A percentile compares a stretch with the other conserved stretches of the same genome.
These are phyloP conservation scores for Drosophila gunungcola DNA, from an alignment of 1,140 invertebrate species.

Conservation along the genomic window DNA sequence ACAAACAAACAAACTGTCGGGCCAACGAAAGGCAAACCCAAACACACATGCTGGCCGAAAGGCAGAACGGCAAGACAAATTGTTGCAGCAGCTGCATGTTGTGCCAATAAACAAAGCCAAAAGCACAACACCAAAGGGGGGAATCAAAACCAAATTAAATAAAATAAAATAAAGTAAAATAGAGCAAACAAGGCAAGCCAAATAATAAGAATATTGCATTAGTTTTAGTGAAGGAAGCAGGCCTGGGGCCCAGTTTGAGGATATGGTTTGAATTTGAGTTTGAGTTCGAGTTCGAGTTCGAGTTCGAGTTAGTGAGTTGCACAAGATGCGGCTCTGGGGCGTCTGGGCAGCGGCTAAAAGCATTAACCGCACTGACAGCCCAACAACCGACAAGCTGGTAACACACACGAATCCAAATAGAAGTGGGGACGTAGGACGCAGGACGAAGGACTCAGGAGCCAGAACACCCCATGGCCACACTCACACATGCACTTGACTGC, in stretches of 20 bases:
- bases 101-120: slow-evolving; percentile 71
- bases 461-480: slow-evolving; percentile 12
- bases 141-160: slow-evolving; percentile 79
- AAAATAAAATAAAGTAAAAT: slow-evolving; percentile 57
- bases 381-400: slow-evolving; percentile 54
- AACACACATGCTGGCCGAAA: slow-evolving; percentile 47
- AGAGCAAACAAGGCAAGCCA: slow-evolving; percentile 63
- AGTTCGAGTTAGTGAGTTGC: not conserved
- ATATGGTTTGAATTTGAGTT: not conserved
- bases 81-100: slow-evolving; percentile 77
- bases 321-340: slow-evolving; percentile 2
- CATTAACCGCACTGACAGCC: slow-evolving; percentile 75
- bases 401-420: slow-evolving; percentile 57
- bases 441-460: slow-evolving; percentile 6
- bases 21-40: slow-evolving; percentile 41
- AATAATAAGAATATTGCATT: slow-evolving; percentile 83
- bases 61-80: slow-evolving; percentile 69
- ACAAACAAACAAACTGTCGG: slow-evolving; percentile 26
- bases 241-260: slow-evolving; percentile 12
- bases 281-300: not conserved
- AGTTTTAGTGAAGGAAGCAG: slow-evolving; percentile 34
- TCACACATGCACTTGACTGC: slow-evolving; percentile 69
- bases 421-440: slow-evolving; percentile 5
- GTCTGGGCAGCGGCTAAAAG: slow-evolving; percentile 72
- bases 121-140: slow-evolving; percentile 21